A percentile compares a stretch with the other conserved stretches of the same genome.
phyloP scores from a whole-genome alignment of 2,888 invertebrate genomes.

The Hybos culiciformis region DNA sequence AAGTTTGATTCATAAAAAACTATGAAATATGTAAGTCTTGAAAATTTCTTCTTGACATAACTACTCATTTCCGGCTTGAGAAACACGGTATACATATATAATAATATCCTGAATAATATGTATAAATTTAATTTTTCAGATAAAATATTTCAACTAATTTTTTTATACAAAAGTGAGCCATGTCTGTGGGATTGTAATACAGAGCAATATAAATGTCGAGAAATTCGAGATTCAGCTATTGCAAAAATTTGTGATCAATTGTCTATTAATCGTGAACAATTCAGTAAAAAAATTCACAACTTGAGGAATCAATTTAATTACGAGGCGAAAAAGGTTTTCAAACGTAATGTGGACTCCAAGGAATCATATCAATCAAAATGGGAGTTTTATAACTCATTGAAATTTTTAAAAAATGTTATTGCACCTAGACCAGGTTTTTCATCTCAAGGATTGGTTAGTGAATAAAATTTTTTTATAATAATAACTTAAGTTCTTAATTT shows the following conservation, averaged over 20 bases:
- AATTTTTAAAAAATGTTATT: slow-evolving; percentile 27
- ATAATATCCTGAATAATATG: too few relatives aligned
- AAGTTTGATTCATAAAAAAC: too few relatives aligned
- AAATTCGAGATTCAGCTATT: slow-evolving; percentile 26
- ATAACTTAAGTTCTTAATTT: too few relatives aligned
- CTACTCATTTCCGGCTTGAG: too few relatives aligned
- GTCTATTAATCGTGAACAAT: slow-evolving; percentile 26
- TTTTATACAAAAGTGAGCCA: slow-evolving; percentile 27
- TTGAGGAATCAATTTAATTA: slow-evolving; percentile 33
- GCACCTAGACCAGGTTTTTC: slow-evolving; percentile 24
- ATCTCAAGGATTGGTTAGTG: background rate
- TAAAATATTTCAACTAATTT: slow-evolving; percentile 27
- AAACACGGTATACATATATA: too few relatives aligned
- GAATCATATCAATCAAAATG: slow-evolving; percentile 24
- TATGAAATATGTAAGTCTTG: too few relatives aligned
- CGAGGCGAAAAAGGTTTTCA: slow-evolving; percentile 30
- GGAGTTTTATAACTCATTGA: slow-evolving; percentile 31
- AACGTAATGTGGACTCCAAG: slow-evolving; percentile 19
- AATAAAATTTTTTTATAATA: too few relatives aligned
- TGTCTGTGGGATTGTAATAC: slow-evolving; percentile 32
- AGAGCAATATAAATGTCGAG: slow-evolving; percentile 28
- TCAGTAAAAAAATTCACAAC: slow-evolving; percentile 32
- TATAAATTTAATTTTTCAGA: too few relatives aligned
- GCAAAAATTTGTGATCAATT: slow-evolving; percentile 23
- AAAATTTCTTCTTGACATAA: too few relatives aligned